These are phyloP conservation scores for Harpalus rufipes DNA, from an alignment of 2,888 invertebrate genomes.

Conservation along the genomic window DNA sequence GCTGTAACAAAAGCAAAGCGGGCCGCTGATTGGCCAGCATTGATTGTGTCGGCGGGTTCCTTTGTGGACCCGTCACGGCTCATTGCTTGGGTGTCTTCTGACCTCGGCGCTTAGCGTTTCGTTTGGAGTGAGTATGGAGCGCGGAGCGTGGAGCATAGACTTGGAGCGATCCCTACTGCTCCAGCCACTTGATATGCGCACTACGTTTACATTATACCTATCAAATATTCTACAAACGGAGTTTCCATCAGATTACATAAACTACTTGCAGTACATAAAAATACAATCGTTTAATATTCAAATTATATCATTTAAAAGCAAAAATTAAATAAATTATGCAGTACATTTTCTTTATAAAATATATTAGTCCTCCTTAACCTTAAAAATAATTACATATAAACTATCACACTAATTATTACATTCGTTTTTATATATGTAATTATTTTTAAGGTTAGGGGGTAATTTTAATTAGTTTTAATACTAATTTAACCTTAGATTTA, in stretches of 20 bases:
- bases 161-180: constrained; percentile 15
- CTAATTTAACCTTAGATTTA: too few relatives aligned
- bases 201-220: constrained; percentile 32
- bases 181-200: constrained; percentile 1
- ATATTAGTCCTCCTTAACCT: too few relatives aligned
- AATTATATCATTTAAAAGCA: too few relatives aligned
- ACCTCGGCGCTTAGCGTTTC: constrained; percentile 72
- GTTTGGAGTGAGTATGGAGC: not conserved
- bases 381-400: too few relatives aligned
- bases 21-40: constrained; percentile 77
- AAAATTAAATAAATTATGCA: too few relatives aligned
- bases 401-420: too few relatives aligned
- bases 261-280: too few relatives aligned
- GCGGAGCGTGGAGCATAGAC: not conserved
- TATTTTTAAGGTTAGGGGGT: too few relatives aligned
- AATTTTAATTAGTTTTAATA: too few relatives aligned
- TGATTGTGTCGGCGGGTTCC: constrained; percentile 77
- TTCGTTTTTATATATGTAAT: too few relatives aligned
- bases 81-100: constrained; percentile 76
- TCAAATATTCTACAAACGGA: not conserved
- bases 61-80: constrained; percentile 77
- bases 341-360: too few relatives aligned
- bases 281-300: too few relatives aligned
- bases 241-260: not conserved
- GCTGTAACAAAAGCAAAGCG: constrained; percentile 73